Percentiles rank a stretch among this genome's conserved stretches.
Conservation (phyloP, 1,140 invertebrate species). For the Drosophila ogumai region DNA sequence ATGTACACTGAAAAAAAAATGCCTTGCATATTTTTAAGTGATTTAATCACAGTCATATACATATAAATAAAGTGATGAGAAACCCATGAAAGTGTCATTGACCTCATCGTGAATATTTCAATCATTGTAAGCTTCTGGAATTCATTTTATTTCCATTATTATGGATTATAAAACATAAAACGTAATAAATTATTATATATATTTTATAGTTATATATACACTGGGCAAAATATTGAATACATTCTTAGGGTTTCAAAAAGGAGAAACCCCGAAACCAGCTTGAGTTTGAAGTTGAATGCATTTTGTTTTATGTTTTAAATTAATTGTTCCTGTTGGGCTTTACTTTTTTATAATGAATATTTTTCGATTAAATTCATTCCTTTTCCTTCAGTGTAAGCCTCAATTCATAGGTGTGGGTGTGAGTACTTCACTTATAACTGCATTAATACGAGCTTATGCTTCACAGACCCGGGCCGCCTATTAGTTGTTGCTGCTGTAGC, state of each 20-base stretch:
- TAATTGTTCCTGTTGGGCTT: no score
- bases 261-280: neutral
- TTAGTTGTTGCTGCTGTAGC: constrained; percentile 41
- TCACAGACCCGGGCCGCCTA: constrained; percentile 46
- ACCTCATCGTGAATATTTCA: neutral
- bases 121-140: neutral
- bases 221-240: neutral
- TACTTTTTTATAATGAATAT: neutral
- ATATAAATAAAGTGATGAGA: neutral
- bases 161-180: no score
- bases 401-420: constrained; percentile 23
- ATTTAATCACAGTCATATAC: neutral
- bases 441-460: constrained; percentile 78
- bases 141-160: neutral
- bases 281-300: neutral
- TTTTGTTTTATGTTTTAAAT: no score
- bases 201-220: neutral
- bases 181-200: neutral
- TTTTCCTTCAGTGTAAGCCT: neutral
- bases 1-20: constrained; percentile 9
- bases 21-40: neutral
- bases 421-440: constrained; percentile 60
- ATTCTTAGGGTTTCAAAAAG: neutral
- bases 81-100: neutral
- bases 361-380: rapidly evolving